Conservation (phyloP, 2,797 vertebrate species). For the Heteromormyrus szaboi region DNA sequence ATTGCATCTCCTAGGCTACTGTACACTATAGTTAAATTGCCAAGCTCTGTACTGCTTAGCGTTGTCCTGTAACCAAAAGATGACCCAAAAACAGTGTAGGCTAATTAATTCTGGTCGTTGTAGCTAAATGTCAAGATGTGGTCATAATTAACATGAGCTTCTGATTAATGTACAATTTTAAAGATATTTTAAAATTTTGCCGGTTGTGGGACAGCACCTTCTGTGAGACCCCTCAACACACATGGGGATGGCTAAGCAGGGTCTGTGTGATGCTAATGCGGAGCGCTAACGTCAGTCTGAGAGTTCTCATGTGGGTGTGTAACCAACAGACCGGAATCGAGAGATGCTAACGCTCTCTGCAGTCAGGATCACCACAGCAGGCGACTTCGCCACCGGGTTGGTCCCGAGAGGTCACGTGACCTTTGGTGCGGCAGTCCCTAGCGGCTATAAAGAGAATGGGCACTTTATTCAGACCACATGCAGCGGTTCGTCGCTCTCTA, state of each 20-base stretch:
- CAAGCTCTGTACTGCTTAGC: not conserved
- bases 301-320: not conserved
- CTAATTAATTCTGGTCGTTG: not conserved
- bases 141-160: not conserved
- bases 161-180: not conserved
- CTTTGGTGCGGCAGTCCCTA: not conserved
- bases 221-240: constrained; percentile 1
- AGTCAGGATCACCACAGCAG: not conserved
- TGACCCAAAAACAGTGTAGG: not conserved
- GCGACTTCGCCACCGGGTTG: not conserved
- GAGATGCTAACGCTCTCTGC: not conserved
- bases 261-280: not conserved
- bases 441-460: not conserved
- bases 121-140: not conserved
- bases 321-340: not conserved
- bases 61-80: not conserved
- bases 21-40: constrained; percentile 4
- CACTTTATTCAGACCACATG: not conserved
- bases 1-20: not conserved
- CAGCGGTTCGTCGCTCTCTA: not conserved
- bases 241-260: not conserved
- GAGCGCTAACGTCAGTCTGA: not conserved
- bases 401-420: not conserved
- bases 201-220: not conserved
- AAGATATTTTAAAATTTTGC: not conserved